phyloP scores from a whole-genome alignment of 2,113 vertebrate genomes.

The Myotis brandtii region DNA sequence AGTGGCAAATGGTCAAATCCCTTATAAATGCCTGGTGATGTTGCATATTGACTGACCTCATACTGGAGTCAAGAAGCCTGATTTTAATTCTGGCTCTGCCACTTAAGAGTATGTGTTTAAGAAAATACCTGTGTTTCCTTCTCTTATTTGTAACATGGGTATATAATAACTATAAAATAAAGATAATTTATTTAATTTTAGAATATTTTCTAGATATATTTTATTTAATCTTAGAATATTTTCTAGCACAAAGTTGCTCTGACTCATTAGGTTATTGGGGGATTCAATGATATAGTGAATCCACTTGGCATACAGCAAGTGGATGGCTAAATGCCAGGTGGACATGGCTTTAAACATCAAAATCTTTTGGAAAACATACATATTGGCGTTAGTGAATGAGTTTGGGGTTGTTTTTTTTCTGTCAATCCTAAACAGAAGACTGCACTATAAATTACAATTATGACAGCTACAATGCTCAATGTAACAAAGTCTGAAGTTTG shows the following conservation, averaged over 20 bases:
- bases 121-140: background rate
- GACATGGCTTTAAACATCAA: background rate
- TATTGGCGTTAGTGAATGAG: background rate
- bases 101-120: background rate
- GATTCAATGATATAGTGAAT: background rate
- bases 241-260: background rate
- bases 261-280: background rate
- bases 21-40: background rate
- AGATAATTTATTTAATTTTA: background rate
- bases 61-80: too few relatives aligned
- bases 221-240: background rate
- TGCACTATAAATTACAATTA: background rate
- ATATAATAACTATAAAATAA: background rate
- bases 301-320: background rate
- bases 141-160: background rate
- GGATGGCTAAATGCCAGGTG: background rate
- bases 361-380: background rate
- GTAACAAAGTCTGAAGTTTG: background rate
- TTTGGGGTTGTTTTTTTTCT: background rate
- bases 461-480: background rate
- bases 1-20: accelerated
- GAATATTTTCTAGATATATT: background rate
- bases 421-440: background rate
- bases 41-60: background rate
- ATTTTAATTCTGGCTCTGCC: background rate